These are phyloP conservation scores for Meles meles DNA, from an alignment of 2,113 vertebrate genomes.

Conservation along the genomic window DNA sequence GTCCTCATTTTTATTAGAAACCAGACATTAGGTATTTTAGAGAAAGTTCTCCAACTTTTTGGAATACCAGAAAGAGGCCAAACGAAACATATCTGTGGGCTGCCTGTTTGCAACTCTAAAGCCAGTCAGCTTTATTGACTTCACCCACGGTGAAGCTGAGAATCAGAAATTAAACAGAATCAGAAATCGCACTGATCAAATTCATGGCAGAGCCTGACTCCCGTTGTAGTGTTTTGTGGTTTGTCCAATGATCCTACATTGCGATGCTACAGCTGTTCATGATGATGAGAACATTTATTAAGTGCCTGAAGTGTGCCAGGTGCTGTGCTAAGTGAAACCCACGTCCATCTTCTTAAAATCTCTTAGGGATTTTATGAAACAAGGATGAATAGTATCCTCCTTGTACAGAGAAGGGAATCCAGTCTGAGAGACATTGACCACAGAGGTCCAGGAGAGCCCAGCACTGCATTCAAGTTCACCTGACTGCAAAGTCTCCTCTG, in stretches of 20 bases:
- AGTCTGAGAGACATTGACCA: not conserved
- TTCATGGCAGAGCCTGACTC: not conserved
- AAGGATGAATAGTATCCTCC: not conserved
- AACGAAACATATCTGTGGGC: not conserved
- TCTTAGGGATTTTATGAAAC: not conserved
- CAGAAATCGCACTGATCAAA: not conserved
- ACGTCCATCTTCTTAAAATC: not conserved
- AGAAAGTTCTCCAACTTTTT: not conserved
- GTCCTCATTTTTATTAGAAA: not conserved
- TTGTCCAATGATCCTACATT: not conserved
- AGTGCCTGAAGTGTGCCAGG: not conserved
- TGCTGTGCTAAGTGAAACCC: not conserved
- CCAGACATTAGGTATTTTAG: not conserved
- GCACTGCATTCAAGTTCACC: not conserved
- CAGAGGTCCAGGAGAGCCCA: not conserved
- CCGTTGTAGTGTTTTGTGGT: not conserved
- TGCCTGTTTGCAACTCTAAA: not conserved
- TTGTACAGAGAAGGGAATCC: not conserved
- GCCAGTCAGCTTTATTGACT: not conserved
- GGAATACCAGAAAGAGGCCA: not conserved
- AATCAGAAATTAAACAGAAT: not conserved
- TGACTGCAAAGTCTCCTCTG: not conserved
- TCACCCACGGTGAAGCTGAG: not conserved
- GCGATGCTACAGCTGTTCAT: not conserved
- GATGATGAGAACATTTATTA: not conserved